Conservation (phyloP, 1,140 invertebrate genomes). For the Drosophila lini region DNA sequence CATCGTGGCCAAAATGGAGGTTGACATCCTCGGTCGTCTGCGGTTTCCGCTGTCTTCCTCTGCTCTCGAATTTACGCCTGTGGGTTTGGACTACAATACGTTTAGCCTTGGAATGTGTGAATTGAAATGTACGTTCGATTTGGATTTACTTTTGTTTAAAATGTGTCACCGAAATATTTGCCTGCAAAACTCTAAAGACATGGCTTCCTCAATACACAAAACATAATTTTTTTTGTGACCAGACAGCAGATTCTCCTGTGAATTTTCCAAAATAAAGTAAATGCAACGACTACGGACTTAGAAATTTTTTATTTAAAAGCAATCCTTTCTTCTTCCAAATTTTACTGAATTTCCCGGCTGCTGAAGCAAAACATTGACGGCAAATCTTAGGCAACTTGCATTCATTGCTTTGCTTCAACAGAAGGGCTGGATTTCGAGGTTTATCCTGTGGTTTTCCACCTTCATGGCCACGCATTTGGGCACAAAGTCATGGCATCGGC, state of each 20-base stretch:
- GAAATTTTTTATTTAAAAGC: neutral
- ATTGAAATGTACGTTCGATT: conserved; percentile 43
- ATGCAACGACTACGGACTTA: neutral
- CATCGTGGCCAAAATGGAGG: conserved; percentile 65
- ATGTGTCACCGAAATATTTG: conserved; percentile 4
- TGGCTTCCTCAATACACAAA: neutral
- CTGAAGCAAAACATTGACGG: neutral
- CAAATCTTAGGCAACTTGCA: neutral
- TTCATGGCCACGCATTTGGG: conserved; percentile 3
- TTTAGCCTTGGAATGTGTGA: conserved; percentile 10
- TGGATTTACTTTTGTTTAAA: conserved; percentile 34
- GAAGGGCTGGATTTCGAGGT: neutral
- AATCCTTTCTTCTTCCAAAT: neutral
- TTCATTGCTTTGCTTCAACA: neutral
- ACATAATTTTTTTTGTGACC: no score
- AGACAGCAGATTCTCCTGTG: neutral
- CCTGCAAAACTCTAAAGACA: neutral
- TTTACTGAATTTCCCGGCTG: neutral
- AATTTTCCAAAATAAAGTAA: neutral
- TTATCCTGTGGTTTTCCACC: neutral
- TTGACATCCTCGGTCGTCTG: conserved; percentile 31
- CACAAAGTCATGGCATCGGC: neutral
- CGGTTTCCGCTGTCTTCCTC: neutral
- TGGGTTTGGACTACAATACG: neutral
- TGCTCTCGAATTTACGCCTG: conserved; percentile 5